Evolutionary conservation across 2,113 vertebrate genomes (phyloP).

Genomic region (Porphyrio hochstetteri): DNA sequence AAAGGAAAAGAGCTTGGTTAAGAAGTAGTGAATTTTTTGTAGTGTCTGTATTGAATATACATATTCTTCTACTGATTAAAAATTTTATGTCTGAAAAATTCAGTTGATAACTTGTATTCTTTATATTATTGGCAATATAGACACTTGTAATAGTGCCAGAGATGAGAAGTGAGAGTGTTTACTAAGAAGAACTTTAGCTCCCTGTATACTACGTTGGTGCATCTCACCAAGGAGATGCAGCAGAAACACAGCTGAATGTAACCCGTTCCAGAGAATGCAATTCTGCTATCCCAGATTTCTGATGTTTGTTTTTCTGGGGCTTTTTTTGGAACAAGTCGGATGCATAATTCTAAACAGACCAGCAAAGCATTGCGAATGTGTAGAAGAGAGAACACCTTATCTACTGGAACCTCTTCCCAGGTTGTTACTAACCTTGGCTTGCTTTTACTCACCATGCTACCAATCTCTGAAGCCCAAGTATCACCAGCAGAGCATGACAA

Average conservation of each 20-base stretch:
- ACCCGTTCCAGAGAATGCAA: background rate
- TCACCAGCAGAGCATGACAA: conserved; percentile 90
- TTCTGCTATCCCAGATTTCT: background rate
- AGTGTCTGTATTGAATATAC: background rate
- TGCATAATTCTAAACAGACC: background rate
- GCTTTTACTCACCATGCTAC: conserved; percentile 83
- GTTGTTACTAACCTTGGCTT: conserved; percentile 91
- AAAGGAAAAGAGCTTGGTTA: background rate
- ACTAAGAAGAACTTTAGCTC: background rate
- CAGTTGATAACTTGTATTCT: background rate
- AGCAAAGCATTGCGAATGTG: background rate
- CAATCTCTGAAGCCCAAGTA: conserved; percentile 96
- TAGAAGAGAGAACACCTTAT: conserved; percentile 73
- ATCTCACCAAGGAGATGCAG: background rate
- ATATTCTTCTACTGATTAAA: background rate
- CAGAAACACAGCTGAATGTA: background rate
- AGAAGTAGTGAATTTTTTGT: background rate
- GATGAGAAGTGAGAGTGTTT: background rate
- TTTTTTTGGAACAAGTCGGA: background rate
- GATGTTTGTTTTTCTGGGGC: background rate
- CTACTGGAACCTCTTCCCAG: conserved; percentile 90
- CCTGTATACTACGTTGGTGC: accelerated
- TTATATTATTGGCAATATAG: background rate
- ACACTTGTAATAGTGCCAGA: background rate
- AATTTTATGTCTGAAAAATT: background rate